Evolutionary conservation across 2,888 invertebrate species (phyloP).

Genomic region (Selenia dentaria): DNA sequence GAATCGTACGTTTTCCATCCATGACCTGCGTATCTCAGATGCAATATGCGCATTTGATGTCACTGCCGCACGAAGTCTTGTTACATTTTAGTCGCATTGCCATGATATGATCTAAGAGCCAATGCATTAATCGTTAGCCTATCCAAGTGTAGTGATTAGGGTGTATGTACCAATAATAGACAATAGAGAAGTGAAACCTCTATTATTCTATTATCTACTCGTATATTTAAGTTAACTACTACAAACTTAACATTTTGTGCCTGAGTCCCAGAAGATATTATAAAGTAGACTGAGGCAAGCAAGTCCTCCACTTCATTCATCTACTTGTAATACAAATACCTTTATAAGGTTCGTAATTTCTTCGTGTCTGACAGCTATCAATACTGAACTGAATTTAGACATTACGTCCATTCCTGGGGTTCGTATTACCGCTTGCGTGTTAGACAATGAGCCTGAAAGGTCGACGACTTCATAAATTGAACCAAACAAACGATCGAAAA

Average conservation of each 20-base stretch:
- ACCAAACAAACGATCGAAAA: background rate
- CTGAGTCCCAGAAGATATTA: too few species aligned
- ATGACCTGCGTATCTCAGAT: constrained; percentile 56
- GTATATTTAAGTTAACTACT: too few species aligned
- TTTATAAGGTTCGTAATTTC: too few species aligned
- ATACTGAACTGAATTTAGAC: constrained; percentile 15
- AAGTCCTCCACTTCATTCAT: too few species aligned
- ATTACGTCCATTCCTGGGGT: constrained; percentile 7
- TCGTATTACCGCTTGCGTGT: constrained; percentile 16
- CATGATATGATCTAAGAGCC: too few species aligned
- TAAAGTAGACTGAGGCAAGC: too few species aligned
- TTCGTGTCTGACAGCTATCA: constrained; percentile 16
- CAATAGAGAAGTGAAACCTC: too few species aligned
- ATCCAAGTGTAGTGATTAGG: too few species aligned
- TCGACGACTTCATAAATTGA: constrained; percentile 17
- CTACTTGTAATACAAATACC: too few species aligned
- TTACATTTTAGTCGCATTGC: background rate
- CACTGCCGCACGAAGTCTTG: background rate
- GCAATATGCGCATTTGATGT: constrained; percentile 22
- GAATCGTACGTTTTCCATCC: constrained; percentile 47
- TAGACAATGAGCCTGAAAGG: constrained; percentile 19
- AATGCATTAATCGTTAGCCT: constrained; percentile 8
- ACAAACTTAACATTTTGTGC: too few species aligned
- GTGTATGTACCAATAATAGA: too few species aligned
- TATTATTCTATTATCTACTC: too few species aligned